A percentile compares a stretch with the other conserved stretches of the same genome.
Evolutionary conservation across 2,797 vertebrate species (phyloP).

Genomic region (Glossophaga mutica): DNA sequence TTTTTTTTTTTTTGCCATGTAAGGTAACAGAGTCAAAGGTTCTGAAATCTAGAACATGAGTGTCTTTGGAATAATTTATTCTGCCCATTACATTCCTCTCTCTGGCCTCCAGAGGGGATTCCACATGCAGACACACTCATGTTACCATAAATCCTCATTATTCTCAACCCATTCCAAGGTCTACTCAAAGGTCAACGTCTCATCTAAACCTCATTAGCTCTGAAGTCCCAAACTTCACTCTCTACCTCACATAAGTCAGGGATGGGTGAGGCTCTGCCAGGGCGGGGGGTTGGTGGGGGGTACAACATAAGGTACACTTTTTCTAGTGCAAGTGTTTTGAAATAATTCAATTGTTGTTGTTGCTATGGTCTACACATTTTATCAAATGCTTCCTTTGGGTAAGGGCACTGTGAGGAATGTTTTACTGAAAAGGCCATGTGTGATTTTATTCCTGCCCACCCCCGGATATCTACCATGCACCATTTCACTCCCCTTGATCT

Average conservation of each 20-base stretch:
- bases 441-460: not conserved
- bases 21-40: not conserved
- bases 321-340: not conserved
- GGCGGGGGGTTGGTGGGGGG: too few relatives aligned
- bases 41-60: not conserved
- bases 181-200: not conserved
- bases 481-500: not conserved
- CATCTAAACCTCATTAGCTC: not conserved
- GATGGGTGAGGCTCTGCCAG: not conserved
- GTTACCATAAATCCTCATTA: not conserved
- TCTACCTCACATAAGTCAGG: not conserved
- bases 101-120: not conserved
- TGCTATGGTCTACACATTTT: not conserved
- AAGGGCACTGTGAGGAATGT: not conserved
- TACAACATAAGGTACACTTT: not conserved
- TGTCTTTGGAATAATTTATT: not conserved
- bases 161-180: not conserved
- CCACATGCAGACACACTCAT: not conserved
- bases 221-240: not conserved
- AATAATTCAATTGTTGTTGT: not conserved
- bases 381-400: not conserved
- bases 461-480: not conserved
- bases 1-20: not conserved
- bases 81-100: not conserved
- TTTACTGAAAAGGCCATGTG: not conserved